Evolutionary conservation across 2,797 vertebrate genomes (phyloP).

Genomic region (Xenopus petersii): DNA sequence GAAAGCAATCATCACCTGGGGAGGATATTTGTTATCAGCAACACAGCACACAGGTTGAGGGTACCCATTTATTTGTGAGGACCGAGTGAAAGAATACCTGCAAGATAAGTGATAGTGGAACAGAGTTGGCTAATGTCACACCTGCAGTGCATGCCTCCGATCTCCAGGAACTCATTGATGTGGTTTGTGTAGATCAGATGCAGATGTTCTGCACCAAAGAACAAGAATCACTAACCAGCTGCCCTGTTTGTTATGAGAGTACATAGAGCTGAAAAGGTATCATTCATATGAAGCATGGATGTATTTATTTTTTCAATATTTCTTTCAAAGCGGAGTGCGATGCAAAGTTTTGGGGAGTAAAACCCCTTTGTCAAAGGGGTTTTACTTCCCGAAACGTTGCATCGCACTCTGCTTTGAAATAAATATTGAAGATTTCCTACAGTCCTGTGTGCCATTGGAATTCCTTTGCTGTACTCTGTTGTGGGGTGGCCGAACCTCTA

Average conservation of each 20-base stretch:
- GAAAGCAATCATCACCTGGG: no score
- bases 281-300: no score
- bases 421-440: no score
- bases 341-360: no score
- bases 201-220: slow-evolving; percentile 2
- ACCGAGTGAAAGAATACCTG: slow-evolving; percentile 29
- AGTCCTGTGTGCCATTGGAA: no score
- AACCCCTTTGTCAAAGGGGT: no score
- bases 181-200: slow-evolving; percentile 16
- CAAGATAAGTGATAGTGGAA: slow-evolving; percentile 23
- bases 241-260: not conserved
- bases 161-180: slow-evolving; percentile 29
- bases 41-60: slow-evolving; percentile 22
- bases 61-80: slow-evolving; percentile 31
- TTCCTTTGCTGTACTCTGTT: no score
- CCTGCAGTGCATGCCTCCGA: slow-evolving; percentile 17
- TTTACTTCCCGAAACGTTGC: no score
- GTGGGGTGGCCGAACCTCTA: no score
- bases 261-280: not conserved
- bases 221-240: not conserved
- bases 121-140: slow-evolving; percentile 11
- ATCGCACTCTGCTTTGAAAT: no score
- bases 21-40: slow-evolving; percentile 23
- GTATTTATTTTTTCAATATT: no score
- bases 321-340: no score